These are phyloP conservation scores for Sebastiscus albofasciatus DNA, from an alignment of 2,797 vertebrate species.

Conservation along the genomic window DNA sequence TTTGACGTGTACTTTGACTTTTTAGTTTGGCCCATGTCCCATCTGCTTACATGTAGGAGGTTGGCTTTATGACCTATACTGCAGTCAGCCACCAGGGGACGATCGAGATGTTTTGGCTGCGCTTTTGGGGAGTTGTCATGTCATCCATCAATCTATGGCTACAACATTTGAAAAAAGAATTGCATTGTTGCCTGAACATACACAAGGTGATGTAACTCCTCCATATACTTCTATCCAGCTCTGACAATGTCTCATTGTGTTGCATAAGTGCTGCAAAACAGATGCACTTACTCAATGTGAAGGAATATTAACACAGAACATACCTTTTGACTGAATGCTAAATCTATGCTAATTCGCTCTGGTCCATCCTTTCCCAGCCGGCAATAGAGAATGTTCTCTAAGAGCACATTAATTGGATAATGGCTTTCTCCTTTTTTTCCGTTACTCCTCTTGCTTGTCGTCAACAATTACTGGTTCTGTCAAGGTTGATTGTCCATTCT, in stretches of 20 bases:
- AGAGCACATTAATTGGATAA: conserved; percentile 77
- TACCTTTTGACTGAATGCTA: not conserved
- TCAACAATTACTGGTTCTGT: conserved; percentile 57
- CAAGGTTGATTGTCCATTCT: conserved; percentile 50
- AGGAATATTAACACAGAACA: not conserved
- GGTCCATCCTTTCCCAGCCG: not conserved
- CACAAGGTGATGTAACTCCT: not conserved
- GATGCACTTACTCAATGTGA: not conserved
- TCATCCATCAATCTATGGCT: not conserved
- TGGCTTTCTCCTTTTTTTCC: conserved; percentile 59
- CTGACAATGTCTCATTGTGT: not conserved
- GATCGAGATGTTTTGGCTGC: too few relatives aligned
- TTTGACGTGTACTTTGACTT: too few relatives aligned
- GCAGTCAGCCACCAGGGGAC: too few relatives aligned
- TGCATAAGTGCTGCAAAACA: not conserved
- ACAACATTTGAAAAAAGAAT: not conserved
- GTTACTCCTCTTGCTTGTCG: conserved; percentile 35
- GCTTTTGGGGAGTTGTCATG: too few relatives aligned
- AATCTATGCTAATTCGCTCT: not conserved
- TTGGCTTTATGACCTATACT: too few relatives aligned
- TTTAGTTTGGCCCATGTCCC: too few relatives aligned
- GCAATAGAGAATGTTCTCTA: conserved; percentile 52
- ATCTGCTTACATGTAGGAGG: too few relatives aligned
- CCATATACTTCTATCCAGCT: not conserved
- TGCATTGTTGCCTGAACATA: too few relatives aligned